phyloP scores from a whole-genome alignment of 2,797 vertebrate genomes.

The Miichthys miiuy region DNA sequence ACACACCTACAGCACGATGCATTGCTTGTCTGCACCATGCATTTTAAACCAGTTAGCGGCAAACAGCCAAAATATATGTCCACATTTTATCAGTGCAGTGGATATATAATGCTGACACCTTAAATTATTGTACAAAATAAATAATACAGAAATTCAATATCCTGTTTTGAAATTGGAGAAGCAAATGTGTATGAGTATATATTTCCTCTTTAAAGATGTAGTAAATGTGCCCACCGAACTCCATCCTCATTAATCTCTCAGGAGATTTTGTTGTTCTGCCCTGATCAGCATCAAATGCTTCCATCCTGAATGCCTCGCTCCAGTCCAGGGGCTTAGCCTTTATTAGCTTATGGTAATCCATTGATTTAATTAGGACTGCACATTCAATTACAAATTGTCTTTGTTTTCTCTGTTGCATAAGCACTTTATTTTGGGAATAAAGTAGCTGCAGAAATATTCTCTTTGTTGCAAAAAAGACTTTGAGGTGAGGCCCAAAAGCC shows the following conservation, averaged over 20 bases:
- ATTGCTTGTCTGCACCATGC: constrained; percentile 20
- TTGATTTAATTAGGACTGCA: constrained; percentile 15
- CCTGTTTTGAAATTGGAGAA: neutral
- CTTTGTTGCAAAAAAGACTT: constrained; percentile 10
- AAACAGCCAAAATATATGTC: constrained; percentile 4
- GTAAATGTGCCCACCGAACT: constrained; percentile 31
- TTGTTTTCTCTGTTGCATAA: neutral
- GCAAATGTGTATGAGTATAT: constrained; percentile 3
- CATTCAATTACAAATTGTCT: neutral
- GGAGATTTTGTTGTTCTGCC: constrained; percentile 20
- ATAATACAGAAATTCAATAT: neutral
- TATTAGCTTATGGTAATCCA: constrained; percentile 18
- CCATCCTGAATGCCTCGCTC: constrained; percentile 29
- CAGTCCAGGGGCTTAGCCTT: constrained; percentile 9
- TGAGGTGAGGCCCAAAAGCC: neutral
- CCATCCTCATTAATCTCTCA: constrained; percentile 39
- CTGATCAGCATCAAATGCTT: constrained; percentile 55
- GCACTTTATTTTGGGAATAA: neutral
- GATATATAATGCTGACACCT: neutral
- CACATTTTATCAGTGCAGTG: neutral
- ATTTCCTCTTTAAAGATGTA: constrained; percentile 25
- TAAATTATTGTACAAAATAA: neutral
- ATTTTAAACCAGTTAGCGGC: constrained; percentile 24
- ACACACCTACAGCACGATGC: constrained; percentile 32
- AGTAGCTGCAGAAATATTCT: neutral